Evolutionary conservation across 2,113 vertebrate species (phyloP).

Genomic region (Myiozetetes cayanensis): DNA sequence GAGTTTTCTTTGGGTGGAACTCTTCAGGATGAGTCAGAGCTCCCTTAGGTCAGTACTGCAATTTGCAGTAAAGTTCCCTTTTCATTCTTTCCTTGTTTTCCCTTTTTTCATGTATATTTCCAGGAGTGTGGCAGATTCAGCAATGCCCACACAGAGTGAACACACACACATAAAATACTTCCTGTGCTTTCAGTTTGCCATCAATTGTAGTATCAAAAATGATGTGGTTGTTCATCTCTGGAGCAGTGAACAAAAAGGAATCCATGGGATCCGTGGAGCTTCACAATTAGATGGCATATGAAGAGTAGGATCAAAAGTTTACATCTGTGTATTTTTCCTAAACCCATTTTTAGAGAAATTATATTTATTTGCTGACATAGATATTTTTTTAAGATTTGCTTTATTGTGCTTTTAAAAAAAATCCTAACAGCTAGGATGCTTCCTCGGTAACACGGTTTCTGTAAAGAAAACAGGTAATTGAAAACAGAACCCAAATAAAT

Average conservation of each 20-base stretch:
- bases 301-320: not conserved
- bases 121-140: not conserved
- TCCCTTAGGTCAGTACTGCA: not conserved
- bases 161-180: not conserved
- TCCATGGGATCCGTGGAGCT: not conserved
- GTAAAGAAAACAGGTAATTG: not conserved
- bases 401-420: not conserved
- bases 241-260: not conserved
- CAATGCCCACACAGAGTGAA: not conserved
- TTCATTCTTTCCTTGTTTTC: not conserved
- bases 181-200: not conserved
- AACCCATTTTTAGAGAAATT: not conserved
- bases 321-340: not conserved
- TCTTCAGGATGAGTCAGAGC: not conserved
- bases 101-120: not conserved
- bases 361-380: not conserved
- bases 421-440: not conserved
- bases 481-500: not conserved
- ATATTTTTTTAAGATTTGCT: rapidly evolving
- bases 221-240: not conserved
- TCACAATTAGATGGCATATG: not conserved
- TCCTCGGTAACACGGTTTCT: not conserved
- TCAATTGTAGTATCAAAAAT: not conserved
- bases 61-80: not conserved
- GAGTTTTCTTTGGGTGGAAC: not conserved